Base-by-base conservation (phyloP, 2,888 invertebrate genomes). In the Nemurella pictetii region DNA sequence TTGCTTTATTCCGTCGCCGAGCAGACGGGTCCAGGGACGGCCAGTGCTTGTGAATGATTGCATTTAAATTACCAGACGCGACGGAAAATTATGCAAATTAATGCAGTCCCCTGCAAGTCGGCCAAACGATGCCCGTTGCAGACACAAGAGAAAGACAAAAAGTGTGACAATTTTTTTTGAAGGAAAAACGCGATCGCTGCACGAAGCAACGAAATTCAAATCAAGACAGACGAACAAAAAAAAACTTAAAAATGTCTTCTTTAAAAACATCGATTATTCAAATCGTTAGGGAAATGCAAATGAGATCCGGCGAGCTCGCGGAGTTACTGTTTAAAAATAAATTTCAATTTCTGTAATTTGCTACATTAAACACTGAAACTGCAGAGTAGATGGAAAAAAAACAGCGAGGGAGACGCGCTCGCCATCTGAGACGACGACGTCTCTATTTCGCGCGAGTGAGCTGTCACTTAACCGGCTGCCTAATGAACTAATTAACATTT, bases 401-500 rank as follows among this genome's bases (percentile, higher is more conserved):
- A 12, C 20, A 1, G 15, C 55, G 55, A n/a, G n/a, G n/a, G n/a
- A n/a, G n/a, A n/a, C n/a, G n/a, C n/a, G n/a, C 55, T 2, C 12
- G 5, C 55, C 5, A 55, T 3, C 3, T 12, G 55, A 12, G 55
- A 55, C 55, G 80, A n/a, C 28, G 80, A 81, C 36, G 32, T 81
- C 80, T 81, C 32, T 35, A 81, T 35, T 81, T 4, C 80, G 55
- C 55, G 55, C 12, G 55, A 55, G 55, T 55, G 27, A 32, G 28
- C 80, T 35, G 80, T 81, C 80, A 81, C 32, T 81, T 81, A 81
- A 81, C 80, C 32, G 32, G 36, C 26, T 81, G 20, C n/a, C 35
- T 35, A 81, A 81, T 81, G 35, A 35, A 81, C 80, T 81, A 81
- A 81, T 81, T 81, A 81, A 35, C 80, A 81, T 81, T 81, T 81